A percentile compares a stretch with the other conserved stretches of the same genome.
Evolutionary conservation across 2,797 vertebrate genomes (phyloP).

Genomic region (Lacerta agilis): DNA sequence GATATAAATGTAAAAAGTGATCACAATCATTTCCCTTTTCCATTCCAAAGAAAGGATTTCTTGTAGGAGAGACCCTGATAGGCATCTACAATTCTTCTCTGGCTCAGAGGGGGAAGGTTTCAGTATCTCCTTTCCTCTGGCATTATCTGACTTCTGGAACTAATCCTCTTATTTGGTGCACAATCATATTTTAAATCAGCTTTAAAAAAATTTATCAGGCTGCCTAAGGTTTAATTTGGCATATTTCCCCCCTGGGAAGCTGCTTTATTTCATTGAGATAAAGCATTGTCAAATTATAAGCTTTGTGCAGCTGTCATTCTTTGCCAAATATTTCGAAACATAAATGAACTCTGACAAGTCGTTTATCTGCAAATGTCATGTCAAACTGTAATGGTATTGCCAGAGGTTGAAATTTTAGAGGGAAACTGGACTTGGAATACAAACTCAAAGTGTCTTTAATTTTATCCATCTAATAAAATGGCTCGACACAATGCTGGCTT

Average conservation of each 20-base stretch:
- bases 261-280: slow-evolving; percentile 68
- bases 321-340: slow-evolving; percentile 64
- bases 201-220: slow-evolving; percentile 50
- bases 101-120: slow-evolving; percentile 26
- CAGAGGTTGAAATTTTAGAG: slow-evolving; percentile 46
- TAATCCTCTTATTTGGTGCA: slow-evolving; percentile 59
- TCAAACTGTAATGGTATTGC: slow-evolving; percentile 65
- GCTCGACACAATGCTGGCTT: slow-evolving; percentile 8
- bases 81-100: slow-evolving; percentile 36
- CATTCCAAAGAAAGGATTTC: neutral
- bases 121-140: slow-evolving; percentile 52
- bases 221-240: slow-evolving; percentile 61
- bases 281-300: slow-evolving; percentile 69
- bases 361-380: slow-evolving; percentile 70
- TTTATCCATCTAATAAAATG: slow-evolving; percentile 44
- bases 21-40: neutral
- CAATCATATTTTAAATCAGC: slow-evolving; percentile 66
- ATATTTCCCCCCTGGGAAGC: slow-evolving; percentile 60
- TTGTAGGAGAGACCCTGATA: neutral
- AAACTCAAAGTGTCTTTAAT: slow-evolving; percentile 59
- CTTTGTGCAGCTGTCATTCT: slow-evolving; percentile 73
- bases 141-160: slow-evolving; percentile 60
- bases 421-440: slow-evolving; percentile 65
- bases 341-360: slow-evolving; percentile 78
- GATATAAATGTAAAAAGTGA: neutral